Base-by-base conservation (phyloP, 1,140 invertebrate species). In the Phymastichus coffea region DNA sequence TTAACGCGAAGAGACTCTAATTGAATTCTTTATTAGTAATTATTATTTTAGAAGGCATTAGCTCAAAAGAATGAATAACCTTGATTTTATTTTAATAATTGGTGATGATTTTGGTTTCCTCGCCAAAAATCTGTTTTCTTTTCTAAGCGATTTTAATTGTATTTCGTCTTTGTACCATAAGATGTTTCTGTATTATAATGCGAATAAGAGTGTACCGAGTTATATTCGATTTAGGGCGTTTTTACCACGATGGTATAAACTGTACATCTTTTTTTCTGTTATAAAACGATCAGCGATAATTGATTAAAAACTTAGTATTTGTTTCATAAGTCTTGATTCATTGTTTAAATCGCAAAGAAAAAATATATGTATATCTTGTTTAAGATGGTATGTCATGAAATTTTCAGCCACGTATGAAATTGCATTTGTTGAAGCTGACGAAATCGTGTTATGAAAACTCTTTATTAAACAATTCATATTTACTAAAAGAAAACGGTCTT, bases 401-500 rank as follows among this genome's bases (percentile, higher is more conserved):
- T 52, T 33, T 58, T 54, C 51, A 60, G 22, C 33, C 26, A 41
- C 33, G 35, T 51, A 4, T 46, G 37, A 40, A 48, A 60, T 47
- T 54, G 58, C 43, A 60, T 60, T 60, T 60, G 58, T 60, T 60
- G 41, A 60, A 60, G 33, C 35, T 60, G 51, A 54, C 51, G n/a
- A 60, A 60, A 54, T 60, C 41, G 26, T 60, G 49, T 54, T 60
- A 48, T 53, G 53, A 60, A 60, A 60, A n/a, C 49, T 60, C 58
- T 60, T 60, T 60, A 60, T 60, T 60, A 60, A 60, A 60, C 40
- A 54, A 57, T 61, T 62, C 52, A 54, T 65, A 62, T 62, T 65
- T 49, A 62, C 44, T 56, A 58, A 58, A 61, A 69, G n/a, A 61
- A 64, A 65, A 61, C 35, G 63, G 60, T 61, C 63, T 66, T 57